Conservation (phyloP, 2,797 vertebrate species). For the Peromyscus aztecus region DNA sequence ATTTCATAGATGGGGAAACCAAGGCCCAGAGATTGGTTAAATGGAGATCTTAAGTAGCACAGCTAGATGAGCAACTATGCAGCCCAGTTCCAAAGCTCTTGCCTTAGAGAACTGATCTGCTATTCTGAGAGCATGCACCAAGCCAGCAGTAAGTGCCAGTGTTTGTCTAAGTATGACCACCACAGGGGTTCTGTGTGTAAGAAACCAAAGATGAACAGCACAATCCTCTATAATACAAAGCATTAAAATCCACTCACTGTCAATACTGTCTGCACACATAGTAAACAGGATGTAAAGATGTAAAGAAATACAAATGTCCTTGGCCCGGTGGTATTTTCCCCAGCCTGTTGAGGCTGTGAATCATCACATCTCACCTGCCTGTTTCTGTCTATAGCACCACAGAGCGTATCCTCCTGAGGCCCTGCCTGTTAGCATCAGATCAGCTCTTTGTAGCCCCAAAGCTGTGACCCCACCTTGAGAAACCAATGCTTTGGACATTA, state of each 20-base stretch:
- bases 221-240: not conserved
- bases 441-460: not conserved
- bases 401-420: not conserved
- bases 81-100: not conserved
- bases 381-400: not conserved
- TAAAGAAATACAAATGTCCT: not conserved
- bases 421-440: not conserved
- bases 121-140: not conserved
- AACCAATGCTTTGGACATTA: not conserved
- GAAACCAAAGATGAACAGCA: not conserved
- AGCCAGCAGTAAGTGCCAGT: accelerated
- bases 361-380: accelerated
- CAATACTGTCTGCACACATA: not conserved
- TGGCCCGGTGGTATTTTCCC: not conserved
- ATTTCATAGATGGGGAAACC: not conserved
- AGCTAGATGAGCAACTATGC: not conserved
- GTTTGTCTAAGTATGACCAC: not conserved
- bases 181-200: not conserved
- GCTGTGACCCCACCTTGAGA: not conserved
- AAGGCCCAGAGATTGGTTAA: not conserved
- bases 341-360: accelerated
- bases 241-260: not conserved
- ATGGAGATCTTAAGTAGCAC: not conserved
- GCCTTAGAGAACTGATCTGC: not conserved
- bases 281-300: not conserved